Conservation (phyloP, 1,140 invertebrate genomes). For the Lepidurus arcticus region DNA sequence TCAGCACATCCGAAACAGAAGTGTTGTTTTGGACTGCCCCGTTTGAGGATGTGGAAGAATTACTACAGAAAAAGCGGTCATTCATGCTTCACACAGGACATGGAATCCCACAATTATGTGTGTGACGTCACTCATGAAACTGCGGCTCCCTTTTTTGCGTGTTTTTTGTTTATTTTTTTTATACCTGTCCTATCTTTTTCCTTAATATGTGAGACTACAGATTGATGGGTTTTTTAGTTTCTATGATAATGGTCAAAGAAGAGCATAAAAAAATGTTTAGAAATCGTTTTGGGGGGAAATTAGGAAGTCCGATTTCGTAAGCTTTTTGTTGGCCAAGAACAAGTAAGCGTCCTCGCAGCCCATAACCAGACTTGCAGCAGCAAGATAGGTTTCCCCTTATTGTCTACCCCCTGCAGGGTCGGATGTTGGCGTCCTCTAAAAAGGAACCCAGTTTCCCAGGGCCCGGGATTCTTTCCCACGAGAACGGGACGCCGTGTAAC, state of each 20-base stretch:
- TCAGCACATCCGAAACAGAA: neutral
- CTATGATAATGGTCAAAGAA: neutral
- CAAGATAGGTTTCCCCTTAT: neutral
- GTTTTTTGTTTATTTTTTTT: no score
- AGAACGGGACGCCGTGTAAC: constrained; percentile 7
- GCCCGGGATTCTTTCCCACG: constrained; percentile 13
- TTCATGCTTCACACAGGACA: neutral
- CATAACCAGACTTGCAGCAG: neutral
- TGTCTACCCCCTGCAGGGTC: constrained; percentile 16
- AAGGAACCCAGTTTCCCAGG: constrained; percentile 20
- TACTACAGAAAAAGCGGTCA: neutral
- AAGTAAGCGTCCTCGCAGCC: neutral
- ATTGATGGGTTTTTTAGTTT: neutral
- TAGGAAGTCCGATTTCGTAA: neutral
- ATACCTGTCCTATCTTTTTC: no score
- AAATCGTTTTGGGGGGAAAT: neutral
- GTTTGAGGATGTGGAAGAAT: constrained; percentile 6
- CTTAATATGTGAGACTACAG: neutral
- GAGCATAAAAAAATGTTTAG: neutral
- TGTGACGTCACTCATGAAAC: neutral
- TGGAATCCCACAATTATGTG: neutral
- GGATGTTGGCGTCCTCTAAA: constrained; percentile 17
- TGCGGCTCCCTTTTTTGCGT: neutral
- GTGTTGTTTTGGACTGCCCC: neutral
- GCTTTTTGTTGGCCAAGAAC: neutral